phyloP scores from a whole-genome alignment of 2,113 vertebrate species.

The Fregetta grallaria region DNA sequence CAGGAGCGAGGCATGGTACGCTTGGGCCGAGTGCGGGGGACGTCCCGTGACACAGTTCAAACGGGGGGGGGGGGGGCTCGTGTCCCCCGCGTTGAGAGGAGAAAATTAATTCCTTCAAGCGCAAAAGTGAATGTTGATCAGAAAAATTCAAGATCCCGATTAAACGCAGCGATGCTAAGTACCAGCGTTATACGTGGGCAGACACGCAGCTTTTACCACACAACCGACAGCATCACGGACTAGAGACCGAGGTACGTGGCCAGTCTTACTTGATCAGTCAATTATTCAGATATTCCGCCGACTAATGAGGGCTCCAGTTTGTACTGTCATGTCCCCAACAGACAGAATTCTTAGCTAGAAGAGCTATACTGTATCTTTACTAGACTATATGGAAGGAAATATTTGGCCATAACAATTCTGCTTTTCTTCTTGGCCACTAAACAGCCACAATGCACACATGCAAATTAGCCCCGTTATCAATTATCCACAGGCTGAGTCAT shows the following conservation, averaged over 20 bases:
- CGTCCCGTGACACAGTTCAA: accelerated
- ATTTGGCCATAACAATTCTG: neutral
- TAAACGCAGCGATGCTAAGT: accelerated
- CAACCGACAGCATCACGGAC: neutral
- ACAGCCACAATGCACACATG: accelerated
- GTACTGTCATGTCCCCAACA: neutral
- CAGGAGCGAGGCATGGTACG: no score
- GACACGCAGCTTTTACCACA: neutral
- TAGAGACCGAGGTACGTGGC: no score
- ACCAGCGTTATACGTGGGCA: neutral
- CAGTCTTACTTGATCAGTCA: neutral
- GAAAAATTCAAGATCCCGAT: neutral
- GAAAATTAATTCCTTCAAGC: neutral
- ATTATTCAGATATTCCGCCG: neutral
- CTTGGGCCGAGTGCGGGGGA: neutral
- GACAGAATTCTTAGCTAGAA: neutral
- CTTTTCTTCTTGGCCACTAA: neutral
- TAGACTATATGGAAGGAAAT: no score
- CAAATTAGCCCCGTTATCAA: neutral
- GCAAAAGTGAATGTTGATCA: neutral
- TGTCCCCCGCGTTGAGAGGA: neutral
- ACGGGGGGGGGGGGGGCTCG: accelerated
- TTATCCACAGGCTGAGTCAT: neutral
- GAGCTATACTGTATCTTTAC: no score
- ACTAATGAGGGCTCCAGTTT: neutral